Base-by-base conservation (phyloP, 2,888 invertebrate species). In the Cantharis flavilabris region DNA sequence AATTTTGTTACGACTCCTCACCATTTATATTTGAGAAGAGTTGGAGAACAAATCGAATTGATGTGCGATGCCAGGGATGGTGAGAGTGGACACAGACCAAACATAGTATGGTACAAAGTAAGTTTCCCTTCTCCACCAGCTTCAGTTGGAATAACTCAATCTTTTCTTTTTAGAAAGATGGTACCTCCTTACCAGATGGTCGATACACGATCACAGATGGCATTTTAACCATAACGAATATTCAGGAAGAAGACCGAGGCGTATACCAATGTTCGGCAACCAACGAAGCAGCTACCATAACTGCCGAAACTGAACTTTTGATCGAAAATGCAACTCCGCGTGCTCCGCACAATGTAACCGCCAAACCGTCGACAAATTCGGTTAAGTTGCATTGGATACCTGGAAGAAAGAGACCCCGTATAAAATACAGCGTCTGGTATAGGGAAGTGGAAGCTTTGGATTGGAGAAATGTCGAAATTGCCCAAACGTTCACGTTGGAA, bases 241-340 rank as follows among this genome's bases (percentile, higher is more conserved):
- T 98, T 77, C 91, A 93, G 81, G 96, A 96, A 87, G 92, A 93
- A 80, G 98, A 98, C 89, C 93, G 96, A 83, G 98, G 98, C 69
- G 90, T 94, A 84, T 96, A 95, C 88, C 93, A 94, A 86, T 96
- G 96, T 87, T 92, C 93, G 70, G 95, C 96, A 2, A 93, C 93
- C 82, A 98, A 97, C 89, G 96, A 95, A 84, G 97, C 97, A 5
- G 96, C 96, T 67, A 94, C 94, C n/a, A 93, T 97, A 70, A 91
- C 92, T 23, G 92, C 93, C 1, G 95, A 95, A 89, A 92, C 95
- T 0, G 96, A 96, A 89, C 89, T 96, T 77, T 92, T 95, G 87
- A 94, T 96, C 69, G 93, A 96, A 89, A 97, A 95, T 86, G 93
- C 95, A 71, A 94, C 96, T 26, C 97, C 97, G n/a, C 93, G 96